Evolutionary conservation across 2,888 invertebrate genomes (phyloP).

Genomic region (Leptarthrus brevirostris): DNA sequence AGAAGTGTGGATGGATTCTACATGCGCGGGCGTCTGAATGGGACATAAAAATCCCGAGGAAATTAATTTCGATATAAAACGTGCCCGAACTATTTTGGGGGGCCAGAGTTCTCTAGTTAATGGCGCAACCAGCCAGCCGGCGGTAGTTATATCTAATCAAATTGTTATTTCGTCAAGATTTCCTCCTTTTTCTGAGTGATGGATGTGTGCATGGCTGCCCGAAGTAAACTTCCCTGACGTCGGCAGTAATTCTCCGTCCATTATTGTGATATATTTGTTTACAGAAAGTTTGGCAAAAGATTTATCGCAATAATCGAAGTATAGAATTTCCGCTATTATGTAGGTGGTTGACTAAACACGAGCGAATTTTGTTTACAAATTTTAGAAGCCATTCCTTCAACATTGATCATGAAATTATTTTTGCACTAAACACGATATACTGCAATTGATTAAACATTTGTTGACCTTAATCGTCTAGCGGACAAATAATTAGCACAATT

Average conservation of each 20-base stretch:
- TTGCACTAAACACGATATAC: not conserved
- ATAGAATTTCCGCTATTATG: not conserved
- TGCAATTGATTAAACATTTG: too few species aligned
- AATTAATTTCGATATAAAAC: conserved; percentile 17
- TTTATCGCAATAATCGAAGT: conserved; percentile 6
- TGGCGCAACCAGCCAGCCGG: conserved; percentile 5
- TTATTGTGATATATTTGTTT: conserved; percentile 17
- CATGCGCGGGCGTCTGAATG: conserved; percentile 16
- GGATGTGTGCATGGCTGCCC: not conserved
- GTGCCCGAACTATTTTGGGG: conserved; percentile 14
- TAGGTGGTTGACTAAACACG: not conserved
- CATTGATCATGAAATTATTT: not conserved
- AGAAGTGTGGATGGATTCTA: not conserved
- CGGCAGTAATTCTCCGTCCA: not conserved
- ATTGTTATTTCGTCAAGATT: conserved; percentile 5
- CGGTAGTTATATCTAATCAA: conserved; percentile 17
- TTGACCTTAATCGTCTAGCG: too few species aligned
- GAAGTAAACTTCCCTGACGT: conserved; percentile 3
- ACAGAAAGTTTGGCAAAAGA: not conserved
- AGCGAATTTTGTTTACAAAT: not conserved
- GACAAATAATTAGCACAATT: too few species aligned
- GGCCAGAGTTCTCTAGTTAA: not conserved
- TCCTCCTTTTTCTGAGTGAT: not conserved
- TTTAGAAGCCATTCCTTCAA: not conserved
- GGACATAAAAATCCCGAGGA: not conserved